Evolutionary conservation across 2,888 invertebrate genomes (phyloP), one percentile per base, ranked within the genome.

Genomic region (Plagodis dolabraria): DNA sequence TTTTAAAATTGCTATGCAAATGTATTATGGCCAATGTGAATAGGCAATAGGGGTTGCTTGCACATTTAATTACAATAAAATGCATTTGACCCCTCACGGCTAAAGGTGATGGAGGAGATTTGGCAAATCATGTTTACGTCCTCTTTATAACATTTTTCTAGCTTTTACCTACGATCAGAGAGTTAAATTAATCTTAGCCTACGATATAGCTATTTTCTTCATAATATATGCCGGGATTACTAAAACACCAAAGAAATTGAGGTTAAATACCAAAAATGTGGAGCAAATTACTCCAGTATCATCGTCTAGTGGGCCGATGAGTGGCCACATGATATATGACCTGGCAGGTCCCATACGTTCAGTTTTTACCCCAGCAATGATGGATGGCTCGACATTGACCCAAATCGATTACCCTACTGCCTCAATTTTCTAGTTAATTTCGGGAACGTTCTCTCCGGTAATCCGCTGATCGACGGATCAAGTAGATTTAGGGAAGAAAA

Each of bases 351-450:
- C 58, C 57, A 62, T 63, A 59, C 49, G 64, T 71, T 60, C 64
- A 66, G 68, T 68, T 68, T 68, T 66, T 68, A 66, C 59, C 64
- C 58, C 49, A 53, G 47, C 58, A 56, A 78, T 86, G 87, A 88
- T 87, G 78, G 83, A 88, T 86, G 74, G 69, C 57, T 64, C 77
- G 83, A 83, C 85, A 83, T 80, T 87, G 85, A 86, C 88, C 86
- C 69, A 68, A 78, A 80, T 82, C 78, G 77, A 77, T 79, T 76
- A 74, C 72, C 64, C 68, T 67, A 67, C 69, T 71, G 66, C 62
- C 56, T 57, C 65, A 65, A 62, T 57, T 62, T 66, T 64, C 62
- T 60, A 62, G 53, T 69, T 59, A 46, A 67, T 64, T 57, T 58
- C 52, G 57, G 44, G 54, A 60, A 63, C 56, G 53, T 57, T 53